Conservation (phyloP, 2,888 invertebrate species). For the Syrphus vitripennis region DNA sequence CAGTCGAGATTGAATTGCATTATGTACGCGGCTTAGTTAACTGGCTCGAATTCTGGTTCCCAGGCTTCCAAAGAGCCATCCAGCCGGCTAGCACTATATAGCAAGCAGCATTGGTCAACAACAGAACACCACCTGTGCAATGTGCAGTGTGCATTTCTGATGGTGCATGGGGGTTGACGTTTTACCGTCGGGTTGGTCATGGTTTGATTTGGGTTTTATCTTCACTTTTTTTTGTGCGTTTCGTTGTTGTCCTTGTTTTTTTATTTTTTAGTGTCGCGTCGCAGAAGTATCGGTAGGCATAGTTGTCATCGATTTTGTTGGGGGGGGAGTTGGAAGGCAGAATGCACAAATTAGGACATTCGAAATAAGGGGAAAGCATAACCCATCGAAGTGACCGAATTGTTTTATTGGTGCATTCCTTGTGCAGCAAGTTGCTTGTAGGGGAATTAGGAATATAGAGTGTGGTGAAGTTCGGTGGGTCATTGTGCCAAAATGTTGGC, state of each 20-base stretch:
- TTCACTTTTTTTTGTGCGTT: slow-evolving; percentile 43
- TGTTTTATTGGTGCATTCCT: neutral
- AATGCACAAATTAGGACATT: slow-evolving; percentile 50
- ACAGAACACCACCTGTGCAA: slow-evolving; percentile 52
- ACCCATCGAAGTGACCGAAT: slow-evolving; percentile 33
- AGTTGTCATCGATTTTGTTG: neutral
- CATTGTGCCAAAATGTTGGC: slow-evolving; percentile 6
- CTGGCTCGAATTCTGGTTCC: slow-evolving; percentile 63
- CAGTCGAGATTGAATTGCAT: slow-evolving; percentile 62
- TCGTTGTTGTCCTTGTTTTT: slow-evolving; percentile 37
- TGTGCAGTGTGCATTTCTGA: slow-evolving; percentile 49
- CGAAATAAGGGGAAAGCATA: neutral
- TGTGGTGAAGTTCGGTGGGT: slow-evolving; percentile 8
- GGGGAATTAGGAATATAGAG: neutral
- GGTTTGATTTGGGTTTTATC: slow-evolving; percentile 51
- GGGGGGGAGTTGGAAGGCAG: slow-evolving; percentile 17
- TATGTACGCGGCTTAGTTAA: slow-evolving; percentile 54
- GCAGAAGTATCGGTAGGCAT: neutral
- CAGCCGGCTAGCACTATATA: slow-evolving; percentile 44
- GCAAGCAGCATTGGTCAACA: slow-evolving; percentile 25
- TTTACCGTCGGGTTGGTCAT: slow-evolving; percentile 61
- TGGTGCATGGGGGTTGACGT: slow-evolving; percentile 50
- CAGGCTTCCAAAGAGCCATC: slow-evolving; percentile 46
- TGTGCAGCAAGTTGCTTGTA: slow-evolving; percentile 8
- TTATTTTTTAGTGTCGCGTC: neutral